phyloP scores from a whole-genome alignment of 2,888 invertebrate genomes.

The Tortrix viridana region DNA sequence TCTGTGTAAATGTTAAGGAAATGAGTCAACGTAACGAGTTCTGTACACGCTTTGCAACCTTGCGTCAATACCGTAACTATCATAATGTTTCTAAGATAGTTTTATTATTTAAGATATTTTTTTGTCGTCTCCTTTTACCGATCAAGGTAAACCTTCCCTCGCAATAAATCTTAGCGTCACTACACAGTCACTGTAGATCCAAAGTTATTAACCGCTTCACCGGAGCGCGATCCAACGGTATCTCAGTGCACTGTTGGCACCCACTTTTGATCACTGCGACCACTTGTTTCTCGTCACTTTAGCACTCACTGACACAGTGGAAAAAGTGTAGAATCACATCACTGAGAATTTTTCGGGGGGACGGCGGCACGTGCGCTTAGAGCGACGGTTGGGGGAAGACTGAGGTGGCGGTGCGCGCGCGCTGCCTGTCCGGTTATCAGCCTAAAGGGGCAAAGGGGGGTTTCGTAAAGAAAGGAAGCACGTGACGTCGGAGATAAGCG shows the following conservation, averaged over 20 bases:
- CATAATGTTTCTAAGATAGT: background rate
- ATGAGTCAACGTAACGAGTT: constrained; percentile 46
- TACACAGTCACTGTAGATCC: constrained; percentile 73
- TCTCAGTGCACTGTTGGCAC: constrained; percentile 53
- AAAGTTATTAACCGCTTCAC: constrained; percentile 76
- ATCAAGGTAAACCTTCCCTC: constrained; percentile 79
- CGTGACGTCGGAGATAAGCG: constrained; percentile 69
- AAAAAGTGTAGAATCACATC: constrained; percentile 53
- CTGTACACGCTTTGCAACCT: background rate
- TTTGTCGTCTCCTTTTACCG: constrained; percentile 51
- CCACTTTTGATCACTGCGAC: constrained; percentile 32
- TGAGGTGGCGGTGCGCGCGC: constrained; percentile 74
- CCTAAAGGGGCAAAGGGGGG: constrained; percentile 69
- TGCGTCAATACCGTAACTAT: background rate
- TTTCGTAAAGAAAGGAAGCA: constrained; percentile 73
- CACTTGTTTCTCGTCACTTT: constrained; percentile 42
- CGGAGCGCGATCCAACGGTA: constrained; percentile 79
- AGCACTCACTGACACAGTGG: constrained; percentile 46
- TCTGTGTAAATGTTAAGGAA: constrained; percentile 37
- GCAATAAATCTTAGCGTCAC: constrained; percentile 77
- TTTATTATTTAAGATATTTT: background rate
- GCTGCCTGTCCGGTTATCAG: constrained; percentile 75
- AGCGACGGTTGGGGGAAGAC: constrained; percentile 63
- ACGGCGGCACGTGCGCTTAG: constrained; percentile 56
- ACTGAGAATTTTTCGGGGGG: constrained; percentile 47